phyloP scores from a whole-genome alignment of 2,797 vertebrate species.

The Eulemur rubriventer region DNA sequence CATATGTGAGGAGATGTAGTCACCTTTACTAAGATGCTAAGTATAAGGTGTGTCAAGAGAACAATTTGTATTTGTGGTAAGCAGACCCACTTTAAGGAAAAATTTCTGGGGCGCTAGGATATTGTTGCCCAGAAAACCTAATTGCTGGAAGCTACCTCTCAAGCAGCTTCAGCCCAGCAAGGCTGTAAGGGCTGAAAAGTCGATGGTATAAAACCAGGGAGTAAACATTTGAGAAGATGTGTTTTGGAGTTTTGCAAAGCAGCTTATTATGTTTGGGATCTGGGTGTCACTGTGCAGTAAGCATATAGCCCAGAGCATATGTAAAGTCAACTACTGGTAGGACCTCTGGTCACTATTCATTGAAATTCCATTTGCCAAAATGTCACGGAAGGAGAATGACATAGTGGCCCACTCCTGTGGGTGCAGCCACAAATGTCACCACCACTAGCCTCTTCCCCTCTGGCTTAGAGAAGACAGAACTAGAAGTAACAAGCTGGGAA shows the following conservation, averaged over 20 bases:
- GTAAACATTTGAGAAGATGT: neutral
- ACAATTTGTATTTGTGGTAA: neutral
- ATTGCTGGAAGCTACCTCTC: neutral
- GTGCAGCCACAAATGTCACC: rapidly evolving
- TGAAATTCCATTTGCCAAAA: neutral
- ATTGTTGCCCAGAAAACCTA: neutral
- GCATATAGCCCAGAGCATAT: neutral
- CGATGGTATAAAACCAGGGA: neutral
- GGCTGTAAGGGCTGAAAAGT: neutral
- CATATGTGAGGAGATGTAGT: rapidly evolving
- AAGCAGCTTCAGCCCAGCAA: neutral
- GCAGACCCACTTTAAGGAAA: neutral
- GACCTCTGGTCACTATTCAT: neutral
- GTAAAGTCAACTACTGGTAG: neutral
- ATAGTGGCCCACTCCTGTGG: neutral
- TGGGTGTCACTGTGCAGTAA: neutral
- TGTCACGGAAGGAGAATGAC: neutral
- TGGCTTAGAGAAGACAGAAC: neutral
- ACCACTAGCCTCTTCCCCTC: neutral
- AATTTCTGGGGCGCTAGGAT: neutral
- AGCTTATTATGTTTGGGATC: neutral
- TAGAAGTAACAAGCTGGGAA: neutral
- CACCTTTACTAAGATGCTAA: neutral
- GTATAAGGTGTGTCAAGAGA: neutral
- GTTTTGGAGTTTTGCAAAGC: neutral